These are phyloP conservation scores for Rhea americana DNA, from an alignment of 2,113 vertebrate species.

Conservation along the genomic window DNA sequence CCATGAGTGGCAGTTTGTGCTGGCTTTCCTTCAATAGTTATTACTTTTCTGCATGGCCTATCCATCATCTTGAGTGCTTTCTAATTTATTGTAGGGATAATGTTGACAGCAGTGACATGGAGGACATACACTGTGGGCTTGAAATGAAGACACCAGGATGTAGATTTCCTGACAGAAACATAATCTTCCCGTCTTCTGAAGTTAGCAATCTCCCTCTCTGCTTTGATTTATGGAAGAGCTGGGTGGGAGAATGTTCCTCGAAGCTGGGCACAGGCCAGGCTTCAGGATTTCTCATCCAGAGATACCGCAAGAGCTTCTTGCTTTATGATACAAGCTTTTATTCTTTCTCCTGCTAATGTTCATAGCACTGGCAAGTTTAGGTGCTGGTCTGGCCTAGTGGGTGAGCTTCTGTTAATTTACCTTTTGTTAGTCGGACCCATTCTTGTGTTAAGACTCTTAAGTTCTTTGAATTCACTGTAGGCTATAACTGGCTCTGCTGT, in stretches of 20 bases:
- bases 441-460: not conserved
- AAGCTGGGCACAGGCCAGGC: accelerated
- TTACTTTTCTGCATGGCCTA: constrained; percentile 48
- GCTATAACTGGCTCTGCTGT: not conserved
- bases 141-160: constrained; percentile 40
- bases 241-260: not conserved
- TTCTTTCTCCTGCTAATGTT: not conserved
- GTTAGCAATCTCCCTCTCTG: not conserved
- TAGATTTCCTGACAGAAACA: constrained; percentile 26
- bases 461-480: not conserved
- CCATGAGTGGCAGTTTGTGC: constrained; percentile 3
- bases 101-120: constrained; percentile 35
- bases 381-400: not conserved
- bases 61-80: constrained; percentile 56
- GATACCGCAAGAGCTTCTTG: not conserved
- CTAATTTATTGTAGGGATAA: constrained; percentile 62
- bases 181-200: constrained; percentile 8
- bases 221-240: not conserved
- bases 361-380: not conserved
- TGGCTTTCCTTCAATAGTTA: constrained; percentile 25
- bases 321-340: not conserved
- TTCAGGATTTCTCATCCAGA: not conserved
- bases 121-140: constrained; percentile 15
- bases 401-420: not conserved
- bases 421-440: not conserved